Conservation (phyloP, 1,140 invertebrate genomes). For the Saccostrea echinata region DNA sequence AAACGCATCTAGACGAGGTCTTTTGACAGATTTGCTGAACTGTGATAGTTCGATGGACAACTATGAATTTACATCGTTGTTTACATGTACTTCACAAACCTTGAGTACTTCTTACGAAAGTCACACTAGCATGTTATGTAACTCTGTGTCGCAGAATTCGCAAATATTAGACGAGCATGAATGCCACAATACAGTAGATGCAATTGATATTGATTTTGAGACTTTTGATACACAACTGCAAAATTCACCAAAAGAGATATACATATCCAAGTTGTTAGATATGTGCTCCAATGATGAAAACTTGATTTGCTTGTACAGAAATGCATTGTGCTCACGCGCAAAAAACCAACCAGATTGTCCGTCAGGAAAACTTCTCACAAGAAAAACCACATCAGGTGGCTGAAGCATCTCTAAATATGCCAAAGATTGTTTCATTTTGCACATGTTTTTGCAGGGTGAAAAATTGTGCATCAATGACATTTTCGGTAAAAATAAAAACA, state of each 20-base stretch:
- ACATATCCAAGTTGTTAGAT: conserved; percentile 35
- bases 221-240: neutral
- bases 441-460: conserved; percentile 26
- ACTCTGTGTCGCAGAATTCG: too few species aligned
- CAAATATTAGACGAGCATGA: too few species aligned
- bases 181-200: neutral
- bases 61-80: too few species aligned
- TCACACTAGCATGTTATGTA: too few species aligned
- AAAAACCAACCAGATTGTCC: neutral
- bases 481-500: neutral
- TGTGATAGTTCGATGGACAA: too few species aligned
- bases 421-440: conserved; percentile 40
- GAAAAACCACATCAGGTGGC: conserved; percentile 28
- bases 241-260: conserved; percentile 21
- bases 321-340: neutral
- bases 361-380: neutral
- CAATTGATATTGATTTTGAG: neutral
- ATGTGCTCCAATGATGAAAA: conserved; percentile 3
- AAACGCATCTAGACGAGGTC: too few species aligned
- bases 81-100: too few species aligned
- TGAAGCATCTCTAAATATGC: neutral
- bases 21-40: too few species aligned
- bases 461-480: conserved; percentile 16
- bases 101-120: too few species aligned
- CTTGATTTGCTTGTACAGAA: conserved; percentile 7